Evolutionary conservation across 2,797 vertebrate genomes (phyloP), one percentile per base, ranked within the genome.

Genomic region (Pelodytes ibericus): DNA sequence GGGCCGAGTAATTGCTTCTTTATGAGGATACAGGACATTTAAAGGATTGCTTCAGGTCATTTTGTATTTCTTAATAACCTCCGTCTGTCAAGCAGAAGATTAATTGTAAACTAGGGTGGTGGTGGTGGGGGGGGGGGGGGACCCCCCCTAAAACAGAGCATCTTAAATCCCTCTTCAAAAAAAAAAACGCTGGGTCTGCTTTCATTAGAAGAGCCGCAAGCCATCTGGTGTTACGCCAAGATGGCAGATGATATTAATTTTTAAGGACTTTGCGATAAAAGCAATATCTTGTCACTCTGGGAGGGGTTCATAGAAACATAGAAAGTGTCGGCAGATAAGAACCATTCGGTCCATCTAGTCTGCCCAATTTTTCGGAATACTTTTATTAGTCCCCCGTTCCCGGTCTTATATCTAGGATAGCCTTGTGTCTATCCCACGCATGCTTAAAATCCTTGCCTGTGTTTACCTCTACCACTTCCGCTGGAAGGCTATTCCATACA

Each of bases 221-320:
- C 31, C 63, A 47, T 66, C 72, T 65, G 49, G 49, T 0, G 64
- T 74, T 26, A 47, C 24, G 11, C 51, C 18, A 30, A 30, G 18
- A 66, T 27, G 24, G 25, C 33, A 30, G 33, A 67, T 60, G 27
- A 67, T 60, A 75, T 49, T 31, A n/a, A n/a, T 47, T 67, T 72
- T 47, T 59, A n/a, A 68, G 27, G 13, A 20, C 3, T 60, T 49
- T 61, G 26, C 33, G 22, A 49, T 61, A 58, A 49, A 30, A 31
- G 27, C 4, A 0, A 31, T 30, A 20, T 33, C 25, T 71, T 49
- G 26, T 33, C 39, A 16, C n/a, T 62, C 18, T 16, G 36, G 57
- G 69, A 18, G n/a, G n/a, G n/a, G n/a, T n/a, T n/a, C n/a, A n/a
- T n/a, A n/a, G n/a, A n/a, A n/a, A n/a, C n/a, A n/a, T n/a, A n/a